Conservation (phyloP, 2,797 vertebrate genomes). For the Sebastes itinus region DNA sequence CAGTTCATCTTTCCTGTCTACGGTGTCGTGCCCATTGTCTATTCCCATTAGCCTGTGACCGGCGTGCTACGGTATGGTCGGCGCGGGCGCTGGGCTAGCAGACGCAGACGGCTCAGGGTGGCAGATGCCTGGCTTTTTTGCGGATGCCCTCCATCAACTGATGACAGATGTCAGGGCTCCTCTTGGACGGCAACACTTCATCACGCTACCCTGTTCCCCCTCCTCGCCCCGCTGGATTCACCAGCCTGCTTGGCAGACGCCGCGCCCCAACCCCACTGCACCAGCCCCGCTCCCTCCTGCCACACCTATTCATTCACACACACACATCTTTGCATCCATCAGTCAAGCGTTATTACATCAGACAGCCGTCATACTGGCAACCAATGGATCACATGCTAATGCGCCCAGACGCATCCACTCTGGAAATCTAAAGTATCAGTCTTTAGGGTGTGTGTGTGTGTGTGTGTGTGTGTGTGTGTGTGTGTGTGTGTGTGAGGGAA, state of each 20-base stretch:
- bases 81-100: conserved; percentile 60
- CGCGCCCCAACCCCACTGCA: conserved; percentile 56
- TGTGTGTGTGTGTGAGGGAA: conserved; percentile 24
- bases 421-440: conserved; percentile 75
- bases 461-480: conserved; percentile 34
- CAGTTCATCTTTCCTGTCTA: conserved; percentile 74
- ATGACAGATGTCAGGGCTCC: conserved; percentile 87
- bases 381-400: conserved; percentile 85
- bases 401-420: conserved; percentile 68
- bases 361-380: conserved; percentile 83
- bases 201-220: conserved; percentile 74
- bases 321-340: conserved; percentile 74
- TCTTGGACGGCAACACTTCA: conserved; percentile 82
- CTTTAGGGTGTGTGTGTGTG: conserved; percentile 54
- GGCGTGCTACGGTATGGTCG: conserved; percentile 33
- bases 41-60: conserved; percentile 80
- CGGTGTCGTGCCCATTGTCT: conserved; percentile 78
- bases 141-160: conserved; percentile 82
- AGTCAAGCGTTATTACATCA: conserved; percentile 84
- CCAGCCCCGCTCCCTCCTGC: conserved; percentile 52
- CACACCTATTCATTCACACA: conserved; percentile 64
- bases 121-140: conserved; percentile 83
- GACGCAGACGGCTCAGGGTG: conserved; percentile 75
- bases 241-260: conserved; percentile 74
- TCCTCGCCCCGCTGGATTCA: conserved; percentile 71